A percentile compares a stretch with the other conserved stretches of the same genome.
Evolutionary conservation across 1,140 invertebrate genomes (phyloP).

Genomic region (Cydia pomonella): DNA sequence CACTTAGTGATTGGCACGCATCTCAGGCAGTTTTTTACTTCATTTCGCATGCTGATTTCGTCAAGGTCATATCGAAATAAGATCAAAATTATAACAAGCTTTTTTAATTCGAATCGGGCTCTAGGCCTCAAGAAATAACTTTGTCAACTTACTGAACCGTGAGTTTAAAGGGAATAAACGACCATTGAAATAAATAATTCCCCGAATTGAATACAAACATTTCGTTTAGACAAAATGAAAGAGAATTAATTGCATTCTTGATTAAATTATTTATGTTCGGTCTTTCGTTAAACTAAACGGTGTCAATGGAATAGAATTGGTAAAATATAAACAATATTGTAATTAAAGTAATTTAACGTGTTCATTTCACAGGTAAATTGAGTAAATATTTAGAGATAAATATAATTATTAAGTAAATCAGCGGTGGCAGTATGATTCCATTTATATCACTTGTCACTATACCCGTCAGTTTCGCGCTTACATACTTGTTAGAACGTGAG

Average conservation of each 20-base stretch:
- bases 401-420: too few relatives aligned
- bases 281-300: neutral
- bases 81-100: too few relatives aligned
- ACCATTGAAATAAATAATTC: neutral
- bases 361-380: neutral
- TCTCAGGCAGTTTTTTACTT: too few relatives aligned
- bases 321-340: neutral
- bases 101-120: too few relatives aligned
- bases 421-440: too few relatives aligned
- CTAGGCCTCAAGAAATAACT: neutral
- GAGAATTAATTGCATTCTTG: slow-evolving; percentile 14
- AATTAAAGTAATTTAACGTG: neutral
- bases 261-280: slow-evolving; percentile 15
- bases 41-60: too few relatives aligned
- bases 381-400: neutral
- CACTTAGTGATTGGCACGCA: too few relatives aligned
- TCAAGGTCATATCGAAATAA: too few relatives aligned
- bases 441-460: too few relatives aligned
- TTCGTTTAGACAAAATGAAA: slow-evolving; percentile 11
- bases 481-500: too few relatives aligned
- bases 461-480: too few relatives aligned
- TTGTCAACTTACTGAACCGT: slow-evolving; percentile 6
- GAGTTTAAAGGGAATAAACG: neutral
- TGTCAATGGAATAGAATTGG: neutral
- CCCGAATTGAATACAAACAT: neutral